Evolutionary conservation across 2,888 invertebrate species (phyloP).

Genomic region (Brachyptera putata): DNA sequence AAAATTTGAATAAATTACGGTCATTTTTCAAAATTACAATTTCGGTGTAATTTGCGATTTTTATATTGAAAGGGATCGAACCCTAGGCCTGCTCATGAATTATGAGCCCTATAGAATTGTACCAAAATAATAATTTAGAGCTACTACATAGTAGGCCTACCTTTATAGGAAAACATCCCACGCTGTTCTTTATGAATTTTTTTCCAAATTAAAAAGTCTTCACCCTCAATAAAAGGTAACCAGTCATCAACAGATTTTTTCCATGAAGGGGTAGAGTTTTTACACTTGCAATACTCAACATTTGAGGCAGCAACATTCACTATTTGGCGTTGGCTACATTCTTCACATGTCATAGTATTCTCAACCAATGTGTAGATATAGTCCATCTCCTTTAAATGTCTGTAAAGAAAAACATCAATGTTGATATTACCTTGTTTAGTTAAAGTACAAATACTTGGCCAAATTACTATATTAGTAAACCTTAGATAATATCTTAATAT

Average conservation of each 20-base stretch:
- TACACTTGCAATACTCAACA: slow-evolving; percentile 50
- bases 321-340: slow-evolving; percentile 47
- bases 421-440: background rate
- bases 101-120: no score
- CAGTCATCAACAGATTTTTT: slow-evolving; percentile 44
- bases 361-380: slow-evolving; percentile 51
- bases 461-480: no score
- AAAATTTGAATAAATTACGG: no score
- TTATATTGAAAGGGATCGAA: no score
- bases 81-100: no score
- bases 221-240: slow-evolving; percentile 74
- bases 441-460: background rate
- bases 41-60: no score
- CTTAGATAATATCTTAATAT: no score
- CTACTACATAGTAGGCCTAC: slow-evolving; percentile 40
- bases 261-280: slow-evolving; percentile 28
- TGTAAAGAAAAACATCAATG: slow-evolving; percentile 37
- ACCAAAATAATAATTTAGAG: no score
- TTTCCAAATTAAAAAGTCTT: slow-evolving; percentile 78
- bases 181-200: slow-evolving; percentile 55
- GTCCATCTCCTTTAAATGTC: slow-evolving; percentile 55
- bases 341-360: slow-evolving; percentile 51
- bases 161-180: slow-evolving; percentile 76
- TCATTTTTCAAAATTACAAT: no score
- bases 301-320: slow-evolving; percentile 44